Evolutionary conservation across 1,140 invertebrate species (phyloP).

Genomic region (Eupeodes corollae): DNA sequence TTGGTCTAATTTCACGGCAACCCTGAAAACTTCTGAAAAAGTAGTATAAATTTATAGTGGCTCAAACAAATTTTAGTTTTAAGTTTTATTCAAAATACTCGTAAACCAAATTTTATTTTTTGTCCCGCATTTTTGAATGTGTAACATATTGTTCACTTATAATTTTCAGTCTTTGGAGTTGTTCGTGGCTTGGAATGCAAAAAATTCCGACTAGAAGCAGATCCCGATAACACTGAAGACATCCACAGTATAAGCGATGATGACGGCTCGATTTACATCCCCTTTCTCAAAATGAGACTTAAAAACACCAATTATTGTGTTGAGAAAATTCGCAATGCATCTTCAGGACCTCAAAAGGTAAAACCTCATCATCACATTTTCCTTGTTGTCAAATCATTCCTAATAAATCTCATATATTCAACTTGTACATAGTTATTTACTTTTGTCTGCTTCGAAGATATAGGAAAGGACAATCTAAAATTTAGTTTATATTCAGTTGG

Average conservation of each 20-base stretch:
- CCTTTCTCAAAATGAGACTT: conserved; percentile 12
- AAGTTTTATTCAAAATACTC: background rate
- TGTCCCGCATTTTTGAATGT: background rate
- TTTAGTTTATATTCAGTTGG: conserved; percentile 30
- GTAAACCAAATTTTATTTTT: background rate
- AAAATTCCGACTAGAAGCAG: conserved; percentile 19
- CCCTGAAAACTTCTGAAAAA: too few species aligned
- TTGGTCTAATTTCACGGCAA: too few species aligned
- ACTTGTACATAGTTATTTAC: conserved; percentile 5
- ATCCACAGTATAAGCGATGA: conserved; percentile 22
- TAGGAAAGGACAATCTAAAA: conserved; percentile 22
- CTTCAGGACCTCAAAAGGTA: conserved; percentile 20
- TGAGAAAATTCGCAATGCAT: conserved; percentile 19
- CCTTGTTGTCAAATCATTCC: background rate
- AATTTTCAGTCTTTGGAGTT: conserved; percentile 20
- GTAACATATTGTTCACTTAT: background rate
- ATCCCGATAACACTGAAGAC: conserved; percentile 22
- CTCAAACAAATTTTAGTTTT: too few species aligned
- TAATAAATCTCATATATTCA: too few species aligned
- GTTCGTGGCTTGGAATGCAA: conserved; percentile 22
- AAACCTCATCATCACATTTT: background rate
- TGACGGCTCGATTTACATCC: conserved; percentile 20
- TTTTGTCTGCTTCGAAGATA: conserved; percentile 27
- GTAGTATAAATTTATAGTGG: too few species aligned
- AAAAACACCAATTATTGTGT: conserved; percentile 26